Evolutionary conservation across 64 coral and sea anemone genomes (phyloP).

Genomic region (Anthopleura sola): DNA sequence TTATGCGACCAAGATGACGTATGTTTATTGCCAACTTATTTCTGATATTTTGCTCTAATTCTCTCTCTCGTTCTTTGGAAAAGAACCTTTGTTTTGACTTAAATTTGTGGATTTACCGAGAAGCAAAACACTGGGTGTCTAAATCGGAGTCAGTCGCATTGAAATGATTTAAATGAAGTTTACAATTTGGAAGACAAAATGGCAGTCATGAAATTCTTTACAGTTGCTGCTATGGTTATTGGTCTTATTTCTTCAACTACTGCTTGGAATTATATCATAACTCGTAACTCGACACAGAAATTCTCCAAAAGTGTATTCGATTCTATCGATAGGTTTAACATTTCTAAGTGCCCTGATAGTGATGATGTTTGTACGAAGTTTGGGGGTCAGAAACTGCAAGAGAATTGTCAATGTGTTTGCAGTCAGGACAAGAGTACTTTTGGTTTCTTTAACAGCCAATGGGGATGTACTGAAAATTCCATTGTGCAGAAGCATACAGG

Average conservation of each 20-base stretch:
- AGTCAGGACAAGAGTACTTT: neutral
- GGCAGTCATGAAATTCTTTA: neutral
- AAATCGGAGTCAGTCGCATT: neutral
- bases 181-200: neutral
- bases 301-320: neutral
- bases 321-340: neutral
- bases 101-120: neutral
- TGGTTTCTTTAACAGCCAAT: neutral
- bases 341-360: neutral
- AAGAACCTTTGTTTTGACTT: neutral
- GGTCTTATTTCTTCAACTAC: neutral
- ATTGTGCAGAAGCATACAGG: constrained; percentile 2
- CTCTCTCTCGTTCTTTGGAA: neutral
- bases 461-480: neutral
- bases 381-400: neutral
- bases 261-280: neutral
- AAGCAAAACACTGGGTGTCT: neutral
- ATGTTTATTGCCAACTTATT: neutral
- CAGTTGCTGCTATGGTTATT: neutral
- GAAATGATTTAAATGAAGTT: neutral
- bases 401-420: constrained; percentile 7
- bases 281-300: neutral
- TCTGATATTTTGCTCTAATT: neutral
- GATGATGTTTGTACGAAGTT: neutral
- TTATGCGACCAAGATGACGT: neutral